Conservation (phyloP, 64 coral and sea anemone genomes). For the Dendronephthya gigantea region DNA sequence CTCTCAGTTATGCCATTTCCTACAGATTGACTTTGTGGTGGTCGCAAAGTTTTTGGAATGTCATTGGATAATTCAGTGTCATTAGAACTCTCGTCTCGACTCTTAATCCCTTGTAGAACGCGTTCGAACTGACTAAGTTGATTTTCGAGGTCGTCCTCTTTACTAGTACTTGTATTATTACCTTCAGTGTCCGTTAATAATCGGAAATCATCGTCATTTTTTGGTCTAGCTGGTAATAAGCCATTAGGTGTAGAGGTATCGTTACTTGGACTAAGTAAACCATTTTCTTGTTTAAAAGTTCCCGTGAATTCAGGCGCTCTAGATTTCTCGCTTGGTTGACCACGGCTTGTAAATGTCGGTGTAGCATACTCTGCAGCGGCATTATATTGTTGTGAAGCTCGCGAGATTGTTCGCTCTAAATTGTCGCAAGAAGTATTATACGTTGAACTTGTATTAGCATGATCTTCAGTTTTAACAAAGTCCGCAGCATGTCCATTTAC, state of each 20-base stretch:
- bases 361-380: neutral
- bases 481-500: neutral
- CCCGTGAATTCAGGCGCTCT: neutral
- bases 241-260: neutral
- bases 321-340: slow-evolving; percentile 15
- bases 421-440: slow-evolving; percentile 7
- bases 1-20: slow-evolving; percentile 5
- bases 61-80: neutral
- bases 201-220: neutral
- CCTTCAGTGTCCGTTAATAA: neutral
- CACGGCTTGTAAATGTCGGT: slow-evolving; percentile 14
- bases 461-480: neutral
- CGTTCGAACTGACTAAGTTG: slow-evolving; percentile 7
- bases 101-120: neutral
- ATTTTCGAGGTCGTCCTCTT: slow-evolving; percentile 2
- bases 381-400: neutral
- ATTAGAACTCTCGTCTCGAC: neutral
- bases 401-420: neutral
- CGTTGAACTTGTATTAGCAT: neutral
- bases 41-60: neutral
- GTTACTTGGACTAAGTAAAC: neutral
- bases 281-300: slow-evolving; percentile 7
- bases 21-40: neutral
- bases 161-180: neutral
- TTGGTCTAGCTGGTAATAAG: neutral